Percentiles rank a stretch among this genome's conserved stretches.
Evolutionary conservation across 37 sponge, comb jelly and placozoan species (phyloP).

Genomic region (Haliclona indistincta): DNA sequence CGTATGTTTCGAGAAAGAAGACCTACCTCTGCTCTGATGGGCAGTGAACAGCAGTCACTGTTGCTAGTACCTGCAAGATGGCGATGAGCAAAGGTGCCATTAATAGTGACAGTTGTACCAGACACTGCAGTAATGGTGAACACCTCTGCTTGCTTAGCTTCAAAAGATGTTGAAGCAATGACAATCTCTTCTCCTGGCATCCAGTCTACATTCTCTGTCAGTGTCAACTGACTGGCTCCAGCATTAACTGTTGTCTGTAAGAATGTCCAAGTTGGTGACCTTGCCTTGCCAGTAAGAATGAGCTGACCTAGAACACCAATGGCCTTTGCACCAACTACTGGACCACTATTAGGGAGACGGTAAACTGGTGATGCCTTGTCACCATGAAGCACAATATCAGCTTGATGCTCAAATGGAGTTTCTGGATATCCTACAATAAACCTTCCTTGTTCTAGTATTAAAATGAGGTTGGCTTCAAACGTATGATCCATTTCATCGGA

Average conservation of each 20-base stretch:
- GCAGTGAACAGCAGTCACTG: background rate
- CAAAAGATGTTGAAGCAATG: conserved; percentile 82
- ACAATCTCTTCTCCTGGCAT: conserved; percentile 70
- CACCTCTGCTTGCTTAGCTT: conserved; percentile 75
- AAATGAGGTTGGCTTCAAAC: conserved; percentile 72
- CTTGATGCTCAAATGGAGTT: conserved; percentile 62
- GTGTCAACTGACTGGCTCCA: conserved; percentile 19
- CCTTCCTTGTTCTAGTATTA: conserved; percentile 69
- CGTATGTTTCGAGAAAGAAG: conserved; percentile 72
- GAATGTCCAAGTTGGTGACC: conserved; percentile 54
- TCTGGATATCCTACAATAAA: conserved; percentile 71
- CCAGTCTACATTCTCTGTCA: conserved; percentile 67
- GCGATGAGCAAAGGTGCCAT: conserved; percentile 24
- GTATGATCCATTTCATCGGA: conserved; percentile 57
- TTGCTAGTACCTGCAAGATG: conserved; percentile 30
- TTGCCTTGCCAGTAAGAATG: conserved; percentile 41
- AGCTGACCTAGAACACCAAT: conserved; percentile 85
- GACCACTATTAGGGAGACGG: conserved; percentile 9
- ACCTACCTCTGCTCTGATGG: conserved; percentile 82
- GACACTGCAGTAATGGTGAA: conserved; percentile 29
- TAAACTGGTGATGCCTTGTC: conserved; percentile 46
- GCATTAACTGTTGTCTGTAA: conserved; percentile 25
- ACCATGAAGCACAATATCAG: conserved; percentile 73
- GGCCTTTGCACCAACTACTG: conserved; percentile 77
- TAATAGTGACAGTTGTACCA: conserved; percentile 32